Evolutionary conservation across 2,888 invertebrate species (phyloP).

Genomic region (Clistopyga incitator): DNA sequence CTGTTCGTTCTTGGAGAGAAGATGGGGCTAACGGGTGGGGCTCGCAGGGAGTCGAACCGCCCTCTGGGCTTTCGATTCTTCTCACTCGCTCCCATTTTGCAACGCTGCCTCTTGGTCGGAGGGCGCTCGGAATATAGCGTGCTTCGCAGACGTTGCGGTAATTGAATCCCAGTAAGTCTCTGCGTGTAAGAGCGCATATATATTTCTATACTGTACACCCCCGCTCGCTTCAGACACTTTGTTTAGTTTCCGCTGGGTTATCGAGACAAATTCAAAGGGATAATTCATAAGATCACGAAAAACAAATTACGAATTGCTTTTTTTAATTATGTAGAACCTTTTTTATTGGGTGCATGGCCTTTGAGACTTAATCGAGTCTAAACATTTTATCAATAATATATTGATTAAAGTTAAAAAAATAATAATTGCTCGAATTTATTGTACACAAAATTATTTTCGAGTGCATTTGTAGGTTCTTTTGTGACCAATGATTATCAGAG

Average conservation of each 20-base stretch:
- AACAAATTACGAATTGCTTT: not conserved
- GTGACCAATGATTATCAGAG: too few species aligned
- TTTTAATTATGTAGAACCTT: not conserved
- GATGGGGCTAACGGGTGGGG: constrained; percentile 45
- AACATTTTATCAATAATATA: too few species aligned
- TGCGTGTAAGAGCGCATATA: constrained; percentile 45
- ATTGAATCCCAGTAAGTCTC: constrained; percentile 83
- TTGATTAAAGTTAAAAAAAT: too few species aligned
- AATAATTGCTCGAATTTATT: too few species aligned
- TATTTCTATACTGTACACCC: constrained; percentile 14
- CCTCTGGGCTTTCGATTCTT: constrained; percentile 58
- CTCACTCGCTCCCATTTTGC: constrained; percentile 41
- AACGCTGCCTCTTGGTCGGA: constrained; percentile 10
- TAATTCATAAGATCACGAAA: not conserved
- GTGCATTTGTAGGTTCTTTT: too few species aligned
- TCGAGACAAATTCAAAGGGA: constrained; percentile 6
- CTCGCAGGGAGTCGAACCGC: constrained; percentile 64
- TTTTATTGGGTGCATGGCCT: too few species aligned
- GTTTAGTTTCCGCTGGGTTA: constrained; percentile 36
- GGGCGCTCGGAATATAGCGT: constrained; percentile 80
- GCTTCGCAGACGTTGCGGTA: constrained; percentile 84
- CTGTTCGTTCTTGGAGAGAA: constrained; percentile 68
- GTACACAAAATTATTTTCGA: too few species aligned
- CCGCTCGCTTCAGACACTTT: constrained; percentile 39
- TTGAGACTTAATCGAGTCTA: too few species aligned